phyloP scores from a whole-genome alignment of 2,113 vertebrate species.

The Stegostoma tigrinum region DNA sequence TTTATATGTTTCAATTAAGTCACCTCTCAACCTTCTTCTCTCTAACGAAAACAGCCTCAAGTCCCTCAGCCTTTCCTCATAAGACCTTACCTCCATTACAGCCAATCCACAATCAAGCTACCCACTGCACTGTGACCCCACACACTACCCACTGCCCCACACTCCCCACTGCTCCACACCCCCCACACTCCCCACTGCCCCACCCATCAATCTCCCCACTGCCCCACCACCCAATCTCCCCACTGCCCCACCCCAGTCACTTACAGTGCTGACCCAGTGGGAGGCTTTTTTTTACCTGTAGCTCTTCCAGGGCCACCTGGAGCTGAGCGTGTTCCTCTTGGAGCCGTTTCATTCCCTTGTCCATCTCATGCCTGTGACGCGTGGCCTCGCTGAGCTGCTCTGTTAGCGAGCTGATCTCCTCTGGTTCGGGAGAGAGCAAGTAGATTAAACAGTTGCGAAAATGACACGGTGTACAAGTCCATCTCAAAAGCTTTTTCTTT shows the following conservation, averaged over 20 bases:
- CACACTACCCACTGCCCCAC: too few species aligned
- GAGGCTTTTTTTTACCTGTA: not conserved
- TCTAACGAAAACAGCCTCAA: too few species aligned
- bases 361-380: conserved; percentile 48
- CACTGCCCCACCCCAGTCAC: not conserved
- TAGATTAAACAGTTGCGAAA: not conserved
- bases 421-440: conserved; percentile 37
- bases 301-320: conserved; percentile 41
- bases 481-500: not conserved
- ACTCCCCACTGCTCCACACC: too few species aligned
- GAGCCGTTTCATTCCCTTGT: conserved; percentile 51
- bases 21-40: too few species aligned
- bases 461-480: not conserved
- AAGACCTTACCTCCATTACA: too few species aligned
- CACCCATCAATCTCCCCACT: too few species aligned
- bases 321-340: conserved; percentile 50
- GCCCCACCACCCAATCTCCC: too few species aligned
- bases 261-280: not conserved
- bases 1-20: too few species aligned
- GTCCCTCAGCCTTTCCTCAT: too few species aligned
- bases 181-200: too few species aligned
- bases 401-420: conserved; percentile 50
- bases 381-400: conserved; percentile 48
- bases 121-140: too few species aligned
- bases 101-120: not conserved